Base-by-base conservation (phyloP, 2,888 invertebrate species). In the Dasysyrphus albostriatus region DNA sequence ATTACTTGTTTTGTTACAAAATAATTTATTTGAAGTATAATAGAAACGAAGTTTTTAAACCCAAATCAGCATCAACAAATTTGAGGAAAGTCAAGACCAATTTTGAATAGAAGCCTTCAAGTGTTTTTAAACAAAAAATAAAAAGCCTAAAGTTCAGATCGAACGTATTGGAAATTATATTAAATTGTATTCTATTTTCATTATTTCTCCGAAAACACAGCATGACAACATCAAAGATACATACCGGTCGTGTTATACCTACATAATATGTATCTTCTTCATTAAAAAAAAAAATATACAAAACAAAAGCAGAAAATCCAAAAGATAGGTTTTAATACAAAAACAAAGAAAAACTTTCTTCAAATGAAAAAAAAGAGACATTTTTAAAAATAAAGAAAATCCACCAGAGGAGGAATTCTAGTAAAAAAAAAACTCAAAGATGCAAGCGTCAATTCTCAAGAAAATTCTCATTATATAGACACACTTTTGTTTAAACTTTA, bases 261-360 rank as follows among this genome's bases (percentile, higher is more conserved):
- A 24, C 24, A 24, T 44, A 39, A 24, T 44, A 39, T 37, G 32
- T 63, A 65, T 65, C 32, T 65, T 63, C 70, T 16, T 12, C 32
- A 37, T 70, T 10, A 51, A 51, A 56, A n/a, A 58, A 49, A 65
- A 39, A 44, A 61, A n/a, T 19, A 16, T 6, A 29, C 47, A 72
- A 59, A 8, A 47, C 37, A 67, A 54, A 49, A 49, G 24, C 63
- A 44, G 61, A 49, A 56, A 61, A 74, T 29, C 19, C 34, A 16
- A 61, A 37, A 32, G 19, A 70, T 10, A 72, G 9, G 14, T n/a
- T 37, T 61, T 24, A 14, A 39, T 19, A 73, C 39, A 34, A 67
- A 79, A 80, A 69, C 42, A 80, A 81, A 67, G 44, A 54, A 74
- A 24, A 73, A 73, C 19, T 72, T 77, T 78, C n/a, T 58, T 9